A percentile compares a stretch with the other conserved stretches of the same genome.
Evolutionary conservation across 1,140 invertebrate species (phyloP).

Genomic region (Forficula auricularia): DNA sequence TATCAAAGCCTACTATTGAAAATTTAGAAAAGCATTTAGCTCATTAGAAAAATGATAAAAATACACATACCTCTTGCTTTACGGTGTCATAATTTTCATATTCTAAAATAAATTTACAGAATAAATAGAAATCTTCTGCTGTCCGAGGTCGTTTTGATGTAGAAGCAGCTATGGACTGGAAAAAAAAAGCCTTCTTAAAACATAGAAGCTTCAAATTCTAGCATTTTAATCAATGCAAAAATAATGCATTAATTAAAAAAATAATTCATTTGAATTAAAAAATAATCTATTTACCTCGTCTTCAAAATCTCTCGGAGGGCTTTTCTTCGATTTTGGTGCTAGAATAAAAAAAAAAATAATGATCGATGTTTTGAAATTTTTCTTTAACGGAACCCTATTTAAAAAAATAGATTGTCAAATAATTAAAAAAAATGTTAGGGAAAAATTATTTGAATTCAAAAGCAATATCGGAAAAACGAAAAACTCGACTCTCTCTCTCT

Average conservation of each 20-base stretch:
- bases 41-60: no score
- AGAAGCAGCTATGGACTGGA: slow-evolving; percentile 7
- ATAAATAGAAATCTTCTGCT: slow-evolving; percentile 35
- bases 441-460: no score
- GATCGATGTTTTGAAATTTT: no score
- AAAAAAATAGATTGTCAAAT: no score
- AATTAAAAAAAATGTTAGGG: no score
- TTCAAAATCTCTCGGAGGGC: slow-evolving; percentile 8
- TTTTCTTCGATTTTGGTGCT: slow-evolving; percentile 13
- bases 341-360: slow-evolving; percentile 8
- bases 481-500: no score
- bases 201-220: background rate
- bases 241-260: background rate
- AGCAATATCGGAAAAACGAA: no score
- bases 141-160: slow-evolving; percentile 24
- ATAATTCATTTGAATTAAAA: background rate
- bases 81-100: slow-evolving; percentile 35
- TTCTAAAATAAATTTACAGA: slow-evolving; percentile 34
- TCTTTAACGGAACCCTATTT: no score
- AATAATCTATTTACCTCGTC: slow-evolving; percentile 6
- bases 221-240: no score
- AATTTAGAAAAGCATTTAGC: no score
- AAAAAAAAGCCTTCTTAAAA: no score
- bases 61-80: slow-evolving; percentile 29
- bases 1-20: no score